Evolutionary conservation across 2,888 invertebrate genomes (phyloP), one percentile per base, ranked within the genome.

Genomic region (Noctua fimbriata): DNA sequence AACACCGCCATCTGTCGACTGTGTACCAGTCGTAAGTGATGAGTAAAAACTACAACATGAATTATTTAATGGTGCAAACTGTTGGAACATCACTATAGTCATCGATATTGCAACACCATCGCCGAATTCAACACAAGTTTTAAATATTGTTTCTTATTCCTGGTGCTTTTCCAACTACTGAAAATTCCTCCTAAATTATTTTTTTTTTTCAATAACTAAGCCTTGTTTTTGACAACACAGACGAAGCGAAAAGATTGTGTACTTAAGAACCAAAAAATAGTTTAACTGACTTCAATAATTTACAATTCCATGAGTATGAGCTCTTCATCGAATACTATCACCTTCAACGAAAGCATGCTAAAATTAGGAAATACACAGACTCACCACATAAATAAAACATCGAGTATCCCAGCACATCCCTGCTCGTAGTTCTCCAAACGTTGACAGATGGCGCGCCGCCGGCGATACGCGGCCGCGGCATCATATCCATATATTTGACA

Each of bases 1-100:
- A 94, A 95, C 94, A 94, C 67, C 80, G 91, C 93, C 96, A 96
- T 96, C 96, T 96, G 96, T 91, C 92, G 90, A 82, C 78, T 79
- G 60, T 72, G 83, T 83, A 73, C 82, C 82, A 90, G 86, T 88
- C 87, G 84, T 86, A 90, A 90, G 79, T 93, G 92, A 92, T 91
- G 92, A 87, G 89, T 94, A 93, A 95, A 95, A 94, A 93, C 92
- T 92, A 90, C 89, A 88, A 81, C 85, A 91, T 94, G 92, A 93
- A 95, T 95, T 91, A 94, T 94, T 93, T 89, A 94, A 89, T 75
- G 79, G 82, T 76, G 80, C 32, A 73, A 82, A 81, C 81, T 84
- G 86, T 18, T 49, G 79, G 82, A 49, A 80, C 79, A 44, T 24
- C 79, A 84, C 84, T 90, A 76, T 47, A 16, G 2, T 49, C 28